Evolutionary conservation across 2,797 vertebrate species (phyloP).

Genomic region (Aplochiton taeniatus): DNA sequence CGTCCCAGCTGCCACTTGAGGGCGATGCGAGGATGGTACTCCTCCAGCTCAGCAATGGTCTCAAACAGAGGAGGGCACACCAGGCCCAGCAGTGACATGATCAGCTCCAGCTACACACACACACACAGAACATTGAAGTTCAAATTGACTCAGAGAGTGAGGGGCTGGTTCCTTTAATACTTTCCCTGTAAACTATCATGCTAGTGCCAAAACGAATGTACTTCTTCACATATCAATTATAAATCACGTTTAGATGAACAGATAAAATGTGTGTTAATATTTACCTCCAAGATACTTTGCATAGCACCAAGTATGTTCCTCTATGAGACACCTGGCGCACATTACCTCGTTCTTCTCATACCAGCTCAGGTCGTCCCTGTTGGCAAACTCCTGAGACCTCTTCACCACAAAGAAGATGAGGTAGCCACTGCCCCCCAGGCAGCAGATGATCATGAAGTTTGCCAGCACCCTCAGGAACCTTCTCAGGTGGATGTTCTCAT

Average conservation of each 20-base stretch:
- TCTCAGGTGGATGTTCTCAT: constrained; percentile 94
- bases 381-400: constrained; percentile 92
- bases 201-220: no score
- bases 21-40: constrained; percentile 95
- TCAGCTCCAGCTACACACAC: constrained; percentile 85
- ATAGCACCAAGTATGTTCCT: no score
- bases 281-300: no score
- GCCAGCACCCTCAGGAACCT: constrained; percentile 93
- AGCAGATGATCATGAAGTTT: constrained; percentile 90
- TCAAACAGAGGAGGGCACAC: constrained; percentile 97
- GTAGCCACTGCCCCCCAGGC: constrained; percentile 94
- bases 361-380: constrained; percentile 87
- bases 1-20: constrained; percentile 98
- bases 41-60: constrained; percentile 92
- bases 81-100: constrained; percentile 97
- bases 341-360: constrained; percentile 98
- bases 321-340: not conserved
- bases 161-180: no score
- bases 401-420: constrained; percentile 99
- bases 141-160: no score
- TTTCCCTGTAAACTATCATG: no score
- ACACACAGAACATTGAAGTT: not conserved
- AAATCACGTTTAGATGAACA: no score
- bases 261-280: not conserved
- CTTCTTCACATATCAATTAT: no score